Base-by-base conservation (phyloP, 2,888 invertebrate species). In the Cylindroiulus punctatus region DNA sequence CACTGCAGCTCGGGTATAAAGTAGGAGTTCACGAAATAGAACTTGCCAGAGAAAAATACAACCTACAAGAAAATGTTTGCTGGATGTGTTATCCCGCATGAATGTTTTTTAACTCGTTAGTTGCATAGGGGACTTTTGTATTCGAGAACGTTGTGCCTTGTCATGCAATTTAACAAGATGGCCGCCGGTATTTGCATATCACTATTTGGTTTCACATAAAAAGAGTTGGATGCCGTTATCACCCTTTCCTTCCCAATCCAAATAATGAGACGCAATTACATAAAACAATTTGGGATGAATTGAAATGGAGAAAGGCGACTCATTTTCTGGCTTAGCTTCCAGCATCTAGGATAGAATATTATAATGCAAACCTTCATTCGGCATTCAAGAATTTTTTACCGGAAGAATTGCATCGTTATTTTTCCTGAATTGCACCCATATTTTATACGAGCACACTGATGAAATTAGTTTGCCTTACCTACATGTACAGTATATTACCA, bases 181-280 rank as follows among this genome's bases (percentile, higher is more conserved):
- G 52, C 52, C n/a, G 52, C 52, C n/a, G 8, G 52, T n/a, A 52
- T 52, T 52, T 52, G n/a, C 52, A 52, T 52, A 52, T 52, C 52
- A n/a, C 14, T n/a, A n/a, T 52, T 52, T 52, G 5, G 52, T n/a
- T n/a, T 10, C 19, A 19, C 52, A 52, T 14, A 52, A 52, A 52
- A 52, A n/a, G n/a, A 52, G 52, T 52, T n/a, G n/a, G 14, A 4
- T 52, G 52, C 52, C 52, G 52, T 52, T 52, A 52, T 52, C 52
- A 52, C 52, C 52, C 52, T 52, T 52, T 52, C 52, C 44, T 44
- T 44, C 44, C 8, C 4, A 1, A 12, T 44, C 44, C 52, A n/a
- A n/a, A 10, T 52, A 52, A 52, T 52, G 52, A 52, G 52, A n/a
- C 52, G 10, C 52, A 52, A 52, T 52, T 52, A n/a, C 52, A n/a